A percentile compares a stretch with the other conserved stretches of the same genome.
These are phyloP conservation scores for Tapirus terrestris DNA, from an alignment of 2,113 vertebrate species.

Conservation along the genomic window DNA sequence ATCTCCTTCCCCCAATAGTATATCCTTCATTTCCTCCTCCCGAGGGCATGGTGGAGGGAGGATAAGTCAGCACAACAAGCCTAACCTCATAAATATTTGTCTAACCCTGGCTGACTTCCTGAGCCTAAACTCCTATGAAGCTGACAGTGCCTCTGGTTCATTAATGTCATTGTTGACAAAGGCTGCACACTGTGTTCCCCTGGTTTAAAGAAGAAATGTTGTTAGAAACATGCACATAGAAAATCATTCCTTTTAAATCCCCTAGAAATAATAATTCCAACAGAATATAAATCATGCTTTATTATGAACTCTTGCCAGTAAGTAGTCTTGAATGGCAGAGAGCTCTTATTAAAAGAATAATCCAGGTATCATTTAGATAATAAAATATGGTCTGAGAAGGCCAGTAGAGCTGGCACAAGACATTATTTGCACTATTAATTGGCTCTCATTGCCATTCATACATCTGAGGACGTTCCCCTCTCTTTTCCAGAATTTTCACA, in stretches of 20 bases:
- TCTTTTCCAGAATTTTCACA: not conserved
- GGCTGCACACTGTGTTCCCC: not conserved
- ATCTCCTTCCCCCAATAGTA: not conserved
- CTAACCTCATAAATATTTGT: not conserved
- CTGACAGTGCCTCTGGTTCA: not conserved
- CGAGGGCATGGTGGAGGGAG: not conserved
- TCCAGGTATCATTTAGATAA: not conserved
- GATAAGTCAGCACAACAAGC: not conserved
- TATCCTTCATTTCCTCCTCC: not conserved
- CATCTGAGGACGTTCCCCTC: not conserved
- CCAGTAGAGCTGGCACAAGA: not conserved
- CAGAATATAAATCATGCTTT: conserved; percentile 1
- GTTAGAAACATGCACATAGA: not conserved
- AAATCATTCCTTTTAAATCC: not conserved
- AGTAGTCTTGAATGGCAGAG: not conserved
- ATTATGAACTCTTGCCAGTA: not conserved
- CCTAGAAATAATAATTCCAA: not conserved
- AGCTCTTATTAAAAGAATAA: conserved; percentile 11
- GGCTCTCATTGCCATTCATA: not conserved
- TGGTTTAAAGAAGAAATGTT: not conserved
- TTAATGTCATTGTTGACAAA: conserved; percentile 13
- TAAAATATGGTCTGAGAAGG: not conserved
- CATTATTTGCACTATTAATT: not conserved
- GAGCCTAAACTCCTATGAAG: not conserved
- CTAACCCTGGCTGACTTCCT: not conserved